Conservation (phyloP, 2,888 invertebrate genomes). For the Allacma fusca region DNA sequence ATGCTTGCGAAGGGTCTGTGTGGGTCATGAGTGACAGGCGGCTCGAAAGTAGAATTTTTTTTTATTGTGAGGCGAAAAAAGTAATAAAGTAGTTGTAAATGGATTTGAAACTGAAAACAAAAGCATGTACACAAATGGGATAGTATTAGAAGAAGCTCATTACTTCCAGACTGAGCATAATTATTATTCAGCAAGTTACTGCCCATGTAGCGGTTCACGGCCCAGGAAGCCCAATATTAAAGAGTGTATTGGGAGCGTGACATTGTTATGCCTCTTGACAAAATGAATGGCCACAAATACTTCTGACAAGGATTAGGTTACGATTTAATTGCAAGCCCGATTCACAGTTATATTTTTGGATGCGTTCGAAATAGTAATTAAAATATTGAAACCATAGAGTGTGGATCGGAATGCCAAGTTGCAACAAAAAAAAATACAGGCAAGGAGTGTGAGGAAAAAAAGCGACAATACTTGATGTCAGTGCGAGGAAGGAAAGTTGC, state of each 20-base stretch:
- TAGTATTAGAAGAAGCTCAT: not conserved
- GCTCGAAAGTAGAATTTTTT: constrained; percentile 14
- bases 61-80: constrained; percentile 16
- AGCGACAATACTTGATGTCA: no score
- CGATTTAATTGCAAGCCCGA: not conserved
- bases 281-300: not conserved
- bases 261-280: not conserved
- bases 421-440: not conserved
- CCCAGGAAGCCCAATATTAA: no score
- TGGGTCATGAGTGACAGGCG: constrained; percentile 4
- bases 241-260: constrained; percentile 8
- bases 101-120: constrained; percentile 20
- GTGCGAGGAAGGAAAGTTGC: not conserved
- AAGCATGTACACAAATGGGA: not conserved
- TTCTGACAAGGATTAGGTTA: not conserved
- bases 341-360: constrained; percentile 16
- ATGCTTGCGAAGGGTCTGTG: not conserved
- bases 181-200: not conserved
- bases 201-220: not conserved
- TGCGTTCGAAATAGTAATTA: not conserved
- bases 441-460: not conserved
- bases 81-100: constrained; percentile 18
- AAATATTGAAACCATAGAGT: not conserved
- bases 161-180: not conserved
- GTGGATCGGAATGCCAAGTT: no score